These are phyloP conservation scores for Fukomys damarensis DNA, from an alignment of 2,113 vertebrate species.

Conservation along the genomic window DNA sequence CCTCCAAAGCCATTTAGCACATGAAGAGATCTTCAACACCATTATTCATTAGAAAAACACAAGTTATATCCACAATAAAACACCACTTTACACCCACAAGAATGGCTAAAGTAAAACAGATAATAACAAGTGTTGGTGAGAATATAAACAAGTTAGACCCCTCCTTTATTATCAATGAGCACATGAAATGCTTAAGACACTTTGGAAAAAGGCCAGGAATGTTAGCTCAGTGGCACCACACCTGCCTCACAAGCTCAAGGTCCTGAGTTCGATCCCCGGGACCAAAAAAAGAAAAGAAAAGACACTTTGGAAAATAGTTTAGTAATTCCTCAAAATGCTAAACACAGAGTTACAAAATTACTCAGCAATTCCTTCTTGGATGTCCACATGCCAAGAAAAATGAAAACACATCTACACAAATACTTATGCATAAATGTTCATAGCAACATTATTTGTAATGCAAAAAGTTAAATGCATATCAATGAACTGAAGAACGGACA, in stretches of 20 bases:
- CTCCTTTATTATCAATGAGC: neutral
- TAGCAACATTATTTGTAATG: neutral
- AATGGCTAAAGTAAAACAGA: slow-evolving; percentile 4
- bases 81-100: neutral
- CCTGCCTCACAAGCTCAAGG: no score
- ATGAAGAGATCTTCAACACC: neutral
- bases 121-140: slow-evolving; percentile 17
- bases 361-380: neutral
- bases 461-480: neutral
- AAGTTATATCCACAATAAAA: neutral
- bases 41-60: slow-evolving; percentile 3
- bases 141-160: neutral
- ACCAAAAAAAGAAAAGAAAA: no score
- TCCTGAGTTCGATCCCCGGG: no score
- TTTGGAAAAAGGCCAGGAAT: no score
- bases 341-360: neutral
- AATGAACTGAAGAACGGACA: neutral
- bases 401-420: neutral
- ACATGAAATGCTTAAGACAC: neutral
- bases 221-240: no score
- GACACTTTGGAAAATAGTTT: slow-evolving; percentile 14
- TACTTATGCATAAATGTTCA: neutral
- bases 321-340: neutral
- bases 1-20: neutral
- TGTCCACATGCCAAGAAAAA: neutral